Percentiles rank a stretch among this genome's conserved stretches.
Conservation (phyloP, 2,113 vertebrate species). For the Pseudonaja textilis region DNA sequence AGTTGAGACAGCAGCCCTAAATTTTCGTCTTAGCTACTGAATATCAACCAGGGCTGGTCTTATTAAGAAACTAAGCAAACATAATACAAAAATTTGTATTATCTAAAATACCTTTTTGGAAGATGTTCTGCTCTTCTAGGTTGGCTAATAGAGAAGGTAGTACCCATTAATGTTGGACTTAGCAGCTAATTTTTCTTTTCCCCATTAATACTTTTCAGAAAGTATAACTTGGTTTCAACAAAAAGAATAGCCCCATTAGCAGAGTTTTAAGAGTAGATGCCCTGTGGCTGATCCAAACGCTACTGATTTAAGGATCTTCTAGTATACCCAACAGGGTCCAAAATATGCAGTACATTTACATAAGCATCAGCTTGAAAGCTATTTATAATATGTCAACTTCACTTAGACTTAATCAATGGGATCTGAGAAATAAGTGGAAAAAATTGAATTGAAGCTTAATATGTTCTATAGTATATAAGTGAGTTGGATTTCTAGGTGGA, state of each 20-base stretch:
- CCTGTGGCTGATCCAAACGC: not conserved
- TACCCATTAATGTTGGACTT: conserved; percentile 32
- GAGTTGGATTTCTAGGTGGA: not conserved
- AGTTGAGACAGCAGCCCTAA: not conserved
- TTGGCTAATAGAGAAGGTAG: not conserved
- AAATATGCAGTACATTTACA: not conserved
- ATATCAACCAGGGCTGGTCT: not conserved
- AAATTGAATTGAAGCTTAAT: not conserved
- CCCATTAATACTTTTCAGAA: not conserved
- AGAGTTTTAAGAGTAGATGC: not conserved
- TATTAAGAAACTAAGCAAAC: conserved; percentile 1
- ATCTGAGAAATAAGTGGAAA: not conserved
- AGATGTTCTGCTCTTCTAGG: conserved; percentile 28
- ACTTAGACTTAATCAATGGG: not conserved
- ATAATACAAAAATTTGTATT: conserved; percentile 37
- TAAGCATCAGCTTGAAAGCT: not conserved
- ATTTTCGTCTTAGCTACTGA: not conserved
- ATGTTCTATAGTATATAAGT: not conserved
- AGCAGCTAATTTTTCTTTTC: conserved; percentile 30
- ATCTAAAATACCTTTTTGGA: conserved; percentile 43
- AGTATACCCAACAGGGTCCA: not conserved
- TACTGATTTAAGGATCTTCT: not conserved
- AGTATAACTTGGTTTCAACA: conserved; percentile 20
- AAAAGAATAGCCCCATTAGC: not conserved
- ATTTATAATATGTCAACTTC: not conserved